Evolutionary conservation across 2,113 vertebrate species (phyloP).

Genomic region (Gymnogyps californianus): DNA sequence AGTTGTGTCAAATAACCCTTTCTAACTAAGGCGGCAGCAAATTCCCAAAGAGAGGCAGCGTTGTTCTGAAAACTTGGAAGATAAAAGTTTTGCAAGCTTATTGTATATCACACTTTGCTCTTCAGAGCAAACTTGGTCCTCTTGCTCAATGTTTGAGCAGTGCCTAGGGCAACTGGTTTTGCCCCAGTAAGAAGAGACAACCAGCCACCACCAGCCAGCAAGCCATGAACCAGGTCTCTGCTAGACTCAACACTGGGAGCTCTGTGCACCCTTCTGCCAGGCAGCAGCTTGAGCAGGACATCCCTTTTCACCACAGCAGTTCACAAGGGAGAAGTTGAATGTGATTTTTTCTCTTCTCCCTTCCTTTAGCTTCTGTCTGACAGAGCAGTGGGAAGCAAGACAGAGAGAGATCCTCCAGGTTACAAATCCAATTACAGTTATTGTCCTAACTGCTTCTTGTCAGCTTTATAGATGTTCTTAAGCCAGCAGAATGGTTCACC

Average conservation of each 20-base stretch:
- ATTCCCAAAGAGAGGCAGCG: not conserved
- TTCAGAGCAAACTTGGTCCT: not conserved
- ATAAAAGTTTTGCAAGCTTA: not conserved
- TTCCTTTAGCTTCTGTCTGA: not conserved
- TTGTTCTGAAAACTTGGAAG: not conserved
- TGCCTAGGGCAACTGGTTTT: not conserved
- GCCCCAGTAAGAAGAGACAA: not conserved
- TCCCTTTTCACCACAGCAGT: not conserved
- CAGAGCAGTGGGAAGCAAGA: not conserved
- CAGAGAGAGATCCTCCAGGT: not conserved
- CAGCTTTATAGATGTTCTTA: not conserved
- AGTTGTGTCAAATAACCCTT: not conserved
- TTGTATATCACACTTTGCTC: not conserved
- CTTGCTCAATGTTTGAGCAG: not conserved
- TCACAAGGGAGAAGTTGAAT: not conserved
- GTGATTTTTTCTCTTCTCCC: not conserved
- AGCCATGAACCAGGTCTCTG: not conserved
- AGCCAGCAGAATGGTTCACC: not conserved
- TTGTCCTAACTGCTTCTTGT: not conserved
- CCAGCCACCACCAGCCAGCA: not conserved
- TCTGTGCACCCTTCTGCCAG: not conserved
- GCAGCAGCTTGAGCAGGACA: not conserved
- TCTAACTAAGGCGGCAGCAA: fast-evolving
- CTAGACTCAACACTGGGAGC: not conserved
- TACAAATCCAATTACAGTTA: not conserved